Evolutionary conservation across 2,113 vertebrate genomes (phyloP), one percentile per base, ranked within the genome.

Genomic region (Condylura cristata): DNA sequence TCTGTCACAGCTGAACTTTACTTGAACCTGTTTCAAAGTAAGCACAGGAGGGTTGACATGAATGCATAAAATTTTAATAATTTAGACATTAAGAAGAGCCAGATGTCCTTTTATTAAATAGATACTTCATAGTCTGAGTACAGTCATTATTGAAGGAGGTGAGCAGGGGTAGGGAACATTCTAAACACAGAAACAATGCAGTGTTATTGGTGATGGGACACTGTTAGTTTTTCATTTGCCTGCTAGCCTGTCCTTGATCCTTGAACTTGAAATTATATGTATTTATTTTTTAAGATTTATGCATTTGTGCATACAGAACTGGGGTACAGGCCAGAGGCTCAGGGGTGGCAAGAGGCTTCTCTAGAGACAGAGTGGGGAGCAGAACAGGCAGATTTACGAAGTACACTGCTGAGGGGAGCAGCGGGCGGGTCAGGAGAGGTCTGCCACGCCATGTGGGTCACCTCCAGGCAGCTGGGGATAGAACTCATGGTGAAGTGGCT

Each of bases 1-100:
- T 87, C 80, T 70, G 78, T 83, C 66, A 84, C 84, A 94, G 60
- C 9, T 74, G 90, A 97, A 94, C 86, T 96, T 90, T 91, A 51
- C 44, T 90, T 97, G 93, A 96, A 93, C 92, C 68, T 94, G 20
- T 93, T 96, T 95, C 89, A 97, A 90, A 96, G 95, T 86, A 86
- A 94, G 86, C 63, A 89, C 20, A 46, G 60, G 63, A 61, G 46
- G 37, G 68, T 68, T 95, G 44, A 89, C 58, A 56, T 39, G 26
- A 30, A 92, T 41, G 34, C 80, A 87, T 74, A 65, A 66, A 78
- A 85, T 75, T 95, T 95, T 85, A 76, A 94, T 95, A 96, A 94
- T 90, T 93, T 95, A 80, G 85, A 87, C 72, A 93, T 97, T 93
- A 91, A 87, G 30, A 65, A 58, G 34, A 92, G 60, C 85, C 96